Conservation (phyloP, 1,140 invertebrate species). For the Polypedilum vanderplanki region DNA sequence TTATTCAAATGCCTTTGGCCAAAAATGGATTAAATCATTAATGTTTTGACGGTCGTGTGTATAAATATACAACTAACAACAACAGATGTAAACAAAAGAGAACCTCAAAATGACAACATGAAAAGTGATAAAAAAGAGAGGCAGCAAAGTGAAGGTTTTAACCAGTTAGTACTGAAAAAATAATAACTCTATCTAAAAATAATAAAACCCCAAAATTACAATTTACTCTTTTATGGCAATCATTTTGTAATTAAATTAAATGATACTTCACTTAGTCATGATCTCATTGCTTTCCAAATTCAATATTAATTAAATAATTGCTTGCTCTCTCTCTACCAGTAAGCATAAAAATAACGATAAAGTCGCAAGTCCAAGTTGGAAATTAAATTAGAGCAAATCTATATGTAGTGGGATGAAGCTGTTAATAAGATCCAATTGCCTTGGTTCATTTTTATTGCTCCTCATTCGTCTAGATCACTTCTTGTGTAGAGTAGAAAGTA, state of each 20-base stretch:
- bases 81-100: background rate
- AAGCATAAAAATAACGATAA: background rate
- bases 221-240: background rate
- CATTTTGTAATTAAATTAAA: slow-evolving; percentile 4
- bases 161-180: too few relatives aligned
- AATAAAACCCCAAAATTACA: background rate
- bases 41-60: background rate
- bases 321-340: background rate
- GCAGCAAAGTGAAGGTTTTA: too few relatives aligned
- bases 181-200: too few relatives aligned
- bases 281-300: background rate
- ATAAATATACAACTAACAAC: background rate
- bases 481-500: background rate
- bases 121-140: background rate
- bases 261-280: background rate
- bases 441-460: background rate
- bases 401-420: background rate
- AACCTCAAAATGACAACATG: background rate
- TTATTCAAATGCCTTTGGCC: background rate
- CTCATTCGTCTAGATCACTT: background rate
- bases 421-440: slow-evolving; percentile 7
- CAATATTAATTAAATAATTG: slow-evolving; percentile 15
- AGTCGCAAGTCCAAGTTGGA: background rate
- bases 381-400: background rate
- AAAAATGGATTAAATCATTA: slow-evolving; percentile 20